Conservation (phyloP, 1,140 invertebrate genomes). For the Elymnias hypermnestra region DNA sequence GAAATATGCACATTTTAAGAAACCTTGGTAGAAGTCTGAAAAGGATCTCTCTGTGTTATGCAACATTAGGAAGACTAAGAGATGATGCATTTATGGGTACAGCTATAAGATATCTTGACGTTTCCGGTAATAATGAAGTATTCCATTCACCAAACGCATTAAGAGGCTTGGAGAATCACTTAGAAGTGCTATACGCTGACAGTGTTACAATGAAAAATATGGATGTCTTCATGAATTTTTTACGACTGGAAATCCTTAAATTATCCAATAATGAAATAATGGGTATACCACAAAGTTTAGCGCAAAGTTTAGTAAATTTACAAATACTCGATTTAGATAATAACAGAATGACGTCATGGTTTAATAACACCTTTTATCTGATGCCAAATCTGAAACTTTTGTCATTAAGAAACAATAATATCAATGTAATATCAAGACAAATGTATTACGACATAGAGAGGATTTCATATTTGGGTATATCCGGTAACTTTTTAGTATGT, state of each 20-base stretch:
- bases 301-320: slow-evolving; percentile 49
- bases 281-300: slow-evolving; percentile 26
- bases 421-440: slow-evolving; percentile 70
- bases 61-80: slow-evolving; percentile 46
- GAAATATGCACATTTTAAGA: slow-evolving; percentile 49
- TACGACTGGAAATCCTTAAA: slow-evolving; percentile 58
- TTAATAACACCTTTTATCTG: slow-evolving; percentile 42
- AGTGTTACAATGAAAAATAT: slow-evolving; percentile 53
- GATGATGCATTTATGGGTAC: slow-evolving; percentile 57
- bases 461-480: slow-evolving; percentile 57
- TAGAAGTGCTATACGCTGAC: slow-evolving; percentile 70
- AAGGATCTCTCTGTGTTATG: slow-evolving; percentile 74
- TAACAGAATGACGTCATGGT: slow-evolving; percentile 75
- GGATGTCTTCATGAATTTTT: slow-evolving; percentile 46
- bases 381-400: slow-evolving; percentile 61
- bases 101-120: slow-evolving; percentile 64
- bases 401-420: slow-evolving; percentile 70
- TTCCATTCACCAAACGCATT: slow-evolving; percentile 30
- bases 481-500: slow-evolving; percentile 76
- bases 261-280: slow-evolving; percentile 69
- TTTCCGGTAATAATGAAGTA: slow-evolving; percentile 68
- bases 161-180: slow-evolving; percentile 50
- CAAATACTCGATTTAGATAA: slow-evolving; percentile 68
- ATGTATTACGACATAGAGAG: slow-evolving; percentile 68
- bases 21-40: slow-evolving; percentile 50